Conservation (phyloP, 2,888 invertebrate species). For the Drosophila hawaiiensis region DNA sequence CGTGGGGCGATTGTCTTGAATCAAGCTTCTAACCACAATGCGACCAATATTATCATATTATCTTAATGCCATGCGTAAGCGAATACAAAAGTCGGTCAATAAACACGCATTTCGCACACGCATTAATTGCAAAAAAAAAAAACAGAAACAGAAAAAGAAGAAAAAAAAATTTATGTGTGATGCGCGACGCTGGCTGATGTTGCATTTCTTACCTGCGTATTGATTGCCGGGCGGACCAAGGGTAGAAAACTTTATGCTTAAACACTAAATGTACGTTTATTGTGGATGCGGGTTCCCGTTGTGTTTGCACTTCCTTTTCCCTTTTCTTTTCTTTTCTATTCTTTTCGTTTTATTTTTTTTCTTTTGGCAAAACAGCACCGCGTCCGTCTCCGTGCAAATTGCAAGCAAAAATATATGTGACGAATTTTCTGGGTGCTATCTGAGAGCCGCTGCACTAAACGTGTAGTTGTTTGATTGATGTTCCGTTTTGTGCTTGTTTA, state of each 20-base stretch:
- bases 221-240: conserved; percentile 47
- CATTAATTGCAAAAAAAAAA: conserved; percentile 24
- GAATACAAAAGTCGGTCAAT: conserved; percentile 54
- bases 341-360: conserved; percentile 37
- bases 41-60: conserved; percentile 44
- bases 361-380: conserved; percentile 52
- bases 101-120: conserved; percentile 47
- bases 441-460: conserved; percentile 31
- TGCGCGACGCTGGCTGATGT: conserved; percentile 32
- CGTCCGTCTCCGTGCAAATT: conserved; percentile 45
- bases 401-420: conserved; percentile 41
- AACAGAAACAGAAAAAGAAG: conserved; percentile 1
- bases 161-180: conserved; percentile 5
- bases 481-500: conserved; percentile 24
- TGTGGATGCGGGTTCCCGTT: conserved; percentile 21
- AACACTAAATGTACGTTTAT: conserved; percentile 56
- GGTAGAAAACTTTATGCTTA: conserved; percentile 62
- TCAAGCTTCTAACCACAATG: conserved; percentile 72
- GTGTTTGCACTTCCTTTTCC: conserved; percentile 19
- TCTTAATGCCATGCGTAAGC: conserved; percentile 37
- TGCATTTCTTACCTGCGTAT: conserved; percentile 48
- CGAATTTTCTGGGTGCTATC: conserved; percentile 44
- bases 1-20: conserved; percentile 42
- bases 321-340: conserved; percentile 29
- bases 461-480: conserved; percentile 16